Base-by-base conservation (phyloP, 2,888 invertebrate species). In the Dryadula phaetusa region DNA sequence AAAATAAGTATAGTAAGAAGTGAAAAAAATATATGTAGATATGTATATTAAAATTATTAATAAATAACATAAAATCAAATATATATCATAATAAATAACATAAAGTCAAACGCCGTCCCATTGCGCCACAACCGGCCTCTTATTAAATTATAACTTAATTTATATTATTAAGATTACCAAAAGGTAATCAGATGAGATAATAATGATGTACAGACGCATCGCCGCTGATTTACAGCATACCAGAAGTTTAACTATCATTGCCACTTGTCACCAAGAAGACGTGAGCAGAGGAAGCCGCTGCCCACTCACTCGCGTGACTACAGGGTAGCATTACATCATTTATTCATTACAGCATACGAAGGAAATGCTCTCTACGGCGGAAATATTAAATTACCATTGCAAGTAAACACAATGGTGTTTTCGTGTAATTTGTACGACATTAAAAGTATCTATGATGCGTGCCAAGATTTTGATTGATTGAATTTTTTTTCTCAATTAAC, bases 251-350 rank as follows among this genome's bases (percentile, higher is more conserved):
- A 10, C 52, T 3, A 32, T 32, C 28, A 32, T 53, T 42, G 53
- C 22, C 28, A 47, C 37, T 62, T n/a, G 49, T 49, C 49, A 49
- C 47, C 28, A 52, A 37, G 47, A 56, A 10, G 14, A 49, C 28
- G n/a, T 4, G 32, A 44, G 20, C 22, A 54, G 64, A 64, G 64
- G 64, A 64, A 49, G 49, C 58, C 64, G 53, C 66, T 47, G 47
- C 66, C 62, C 66, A 62, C 62, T 56, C 53, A 47, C 65, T 47
- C 60, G 60, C 58, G 61, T 52, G 64, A 61, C 60, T 60, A 32
- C 58, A 28, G 47, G 58, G 70, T 67, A 69, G 62, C 73, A 75
- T 79, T 77, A 77, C 77, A 77, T 82, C 77, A 81, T 81, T 79
- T 78, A 76, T 72, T 76, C 74, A 75, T 75, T 69, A 71, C 64